A percentile compares a stretch with the other conserved stretches of the same genome.
phyloP scores from a whole-genome alignment of 2,888 invertebrate genomes.

The Macaria liturata region DNA sequence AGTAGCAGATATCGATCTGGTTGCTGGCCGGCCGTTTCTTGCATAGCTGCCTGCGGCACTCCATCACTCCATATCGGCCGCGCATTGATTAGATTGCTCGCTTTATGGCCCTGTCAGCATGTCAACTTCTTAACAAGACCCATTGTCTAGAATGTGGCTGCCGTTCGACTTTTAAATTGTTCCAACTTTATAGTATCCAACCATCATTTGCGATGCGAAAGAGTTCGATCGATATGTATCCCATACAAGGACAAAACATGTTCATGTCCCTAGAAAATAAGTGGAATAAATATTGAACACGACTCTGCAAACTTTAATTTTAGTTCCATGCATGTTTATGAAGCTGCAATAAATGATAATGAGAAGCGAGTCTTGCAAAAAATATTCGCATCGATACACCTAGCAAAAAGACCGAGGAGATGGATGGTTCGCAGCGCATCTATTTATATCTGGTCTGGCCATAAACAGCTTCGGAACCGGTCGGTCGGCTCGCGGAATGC shows the following conservation, averaged over 20 bases:
- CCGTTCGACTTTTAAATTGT: slow-evolving; percentile 48
- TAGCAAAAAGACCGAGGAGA: slow-evolving; percentile 65
- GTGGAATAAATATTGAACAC: slow-evolving; percentile 5
- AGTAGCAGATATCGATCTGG: slow-evolving; percentile 57
- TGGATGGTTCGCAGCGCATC: slow-evolving; percentile 72
- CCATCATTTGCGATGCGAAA: slow-evolving; percentile 44
- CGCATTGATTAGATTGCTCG: slow-evolving; percentile 61
- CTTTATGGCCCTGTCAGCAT: slow-evolving; percentile 56
- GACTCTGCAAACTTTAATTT: slow-evolving; percentile 30
- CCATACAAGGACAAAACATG: slow-evolving; percentile 19
- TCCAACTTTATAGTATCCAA: slow-evolving; percentile 26
- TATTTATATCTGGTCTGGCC: slow-evolving; percentile 80
- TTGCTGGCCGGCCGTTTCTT: slow-evolving; percentile 45
- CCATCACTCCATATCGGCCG: slow-evolving; percentile 55
- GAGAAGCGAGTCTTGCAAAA: slow-evolving; percentile 28
- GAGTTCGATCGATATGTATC: slow-evolving; percentile 51
- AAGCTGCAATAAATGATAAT: slow-evolving; percentile 17
- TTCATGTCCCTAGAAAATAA: slow-evolving; percentile 14
- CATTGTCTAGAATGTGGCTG: slow-evolving; percentile 56
- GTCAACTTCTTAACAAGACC: slow-evolving; percentile 55
- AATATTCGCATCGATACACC: slow-evolving; percentile 35
- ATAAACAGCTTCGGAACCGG: slow-evolving; percentile 78
- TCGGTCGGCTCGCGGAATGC: slow-evolving; percentile 72
- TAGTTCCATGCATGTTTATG: slow-evolving; percentile 16
- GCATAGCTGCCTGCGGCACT: slow-evolving; percentile 48